A percentile compares a stretch with the other conserved stretches of the same genome.
Evolutionary conservation across 92 coral and sea anemone species (phyloP).

Genomic region (Porites evermanni): DNA sequence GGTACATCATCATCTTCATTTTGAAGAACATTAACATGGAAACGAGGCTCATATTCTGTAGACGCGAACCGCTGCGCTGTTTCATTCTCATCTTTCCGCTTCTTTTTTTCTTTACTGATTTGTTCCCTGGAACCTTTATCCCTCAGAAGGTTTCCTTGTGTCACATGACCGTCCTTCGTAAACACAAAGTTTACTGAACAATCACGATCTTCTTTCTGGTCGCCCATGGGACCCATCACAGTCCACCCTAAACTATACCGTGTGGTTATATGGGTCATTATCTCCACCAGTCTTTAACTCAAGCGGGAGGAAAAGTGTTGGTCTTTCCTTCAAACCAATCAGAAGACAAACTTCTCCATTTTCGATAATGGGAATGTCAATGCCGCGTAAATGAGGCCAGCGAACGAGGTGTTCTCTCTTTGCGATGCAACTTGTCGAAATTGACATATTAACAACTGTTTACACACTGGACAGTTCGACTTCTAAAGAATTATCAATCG

Average conservation of each 20-base stretch:
- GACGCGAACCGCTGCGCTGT: neutral
- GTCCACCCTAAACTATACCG: no score
- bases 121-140: constrained; percentile 17
- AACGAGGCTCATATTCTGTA: no score
- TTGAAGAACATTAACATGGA: no score
- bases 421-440: constrained; percentile 58
- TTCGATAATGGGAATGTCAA: constrained; percentile 34
- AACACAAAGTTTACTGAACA: no score
- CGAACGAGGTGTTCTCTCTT: constrained; percentile 32
- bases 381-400: neutral
- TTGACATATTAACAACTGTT: constrained; percentile 70
- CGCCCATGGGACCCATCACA: no score
- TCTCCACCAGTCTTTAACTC: no score
- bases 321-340: neutral
- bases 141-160: no score
- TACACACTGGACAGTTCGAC: constrained; percentile 62
- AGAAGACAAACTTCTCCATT: neutral
- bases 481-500: constrained; percentile 52
- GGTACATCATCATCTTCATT: no score
- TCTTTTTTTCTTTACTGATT: constrained; percentile 39
- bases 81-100: constrained; percentile 25
- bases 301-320: no score
- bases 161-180: no score
- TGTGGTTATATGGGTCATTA: no score
- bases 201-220: neutral